A percentile compares a stretch with the other conserved stretches of the same genome.
Conservation (phyloP, 2,113 vertebrate genomes). For the Corapipo altera region DNA sequence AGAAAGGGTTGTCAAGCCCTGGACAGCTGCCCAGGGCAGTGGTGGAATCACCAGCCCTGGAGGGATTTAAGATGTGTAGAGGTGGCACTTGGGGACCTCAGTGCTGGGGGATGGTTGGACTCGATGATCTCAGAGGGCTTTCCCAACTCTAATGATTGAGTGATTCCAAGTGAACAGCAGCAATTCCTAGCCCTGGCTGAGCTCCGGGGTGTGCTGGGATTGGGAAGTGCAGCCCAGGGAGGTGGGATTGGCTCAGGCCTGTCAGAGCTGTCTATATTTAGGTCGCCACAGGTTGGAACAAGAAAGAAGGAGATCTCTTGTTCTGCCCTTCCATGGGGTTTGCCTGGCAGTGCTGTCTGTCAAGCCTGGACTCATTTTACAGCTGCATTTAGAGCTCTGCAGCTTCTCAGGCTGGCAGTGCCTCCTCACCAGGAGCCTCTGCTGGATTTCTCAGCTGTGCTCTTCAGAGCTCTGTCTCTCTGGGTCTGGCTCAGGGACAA, state of each 20-base stretch:
- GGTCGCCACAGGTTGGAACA: background rate
- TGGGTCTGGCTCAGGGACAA: background rate
- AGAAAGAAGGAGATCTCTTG: background rate
- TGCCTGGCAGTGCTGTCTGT: background rate
- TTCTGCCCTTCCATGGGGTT: background rate
- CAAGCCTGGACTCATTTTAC: background rate
- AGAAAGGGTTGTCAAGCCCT: background rate
- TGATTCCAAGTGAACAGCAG: rapidly evolving
- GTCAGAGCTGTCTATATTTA: background rate
- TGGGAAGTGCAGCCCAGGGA: background rate
- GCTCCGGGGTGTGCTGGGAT: background rate
- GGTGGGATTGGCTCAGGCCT: background rate
- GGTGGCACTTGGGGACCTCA: background rate
- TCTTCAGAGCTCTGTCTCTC: background rate
- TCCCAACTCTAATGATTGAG: background rate
- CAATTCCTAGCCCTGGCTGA: background rate
- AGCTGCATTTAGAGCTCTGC: background rate
- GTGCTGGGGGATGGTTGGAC: background rate
- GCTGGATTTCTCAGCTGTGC: background rate
- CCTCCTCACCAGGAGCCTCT: background rate
- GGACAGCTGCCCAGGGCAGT: background rate
- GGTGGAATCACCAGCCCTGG: too few relatives aligned
- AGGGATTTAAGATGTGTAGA: background rate
- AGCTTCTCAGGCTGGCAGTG: background rate
- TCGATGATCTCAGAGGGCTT: background rate